A percentile compares a stretch with the other conserved stretches of the same genome.
These are phyloP conservation scores for Malthinus flaveolus DNA, from an alignment of 2,888 invertebrate genomes.

Conservation along the genomic window DNA sequence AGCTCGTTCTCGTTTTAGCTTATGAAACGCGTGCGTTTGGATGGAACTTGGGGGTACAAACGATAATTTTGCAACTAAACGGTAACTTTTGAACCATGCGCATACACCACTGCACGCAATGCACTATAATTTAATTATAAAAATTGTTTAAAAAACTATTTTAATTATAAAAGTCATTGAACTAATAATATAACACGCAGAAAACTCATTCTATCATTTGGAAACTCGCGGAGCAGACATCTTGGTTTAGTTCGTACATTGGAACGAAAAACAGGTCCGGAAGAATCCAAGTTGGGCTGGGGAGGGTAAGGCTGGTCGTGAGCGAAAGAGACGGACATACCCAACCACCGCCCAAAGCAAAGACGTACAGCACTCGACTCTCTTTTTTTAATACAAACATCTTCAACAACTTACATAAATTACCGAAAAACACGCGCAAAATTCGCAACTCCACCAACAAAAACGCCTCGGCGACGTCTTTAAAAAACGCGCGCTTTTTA, in stretches of 20 bases:
- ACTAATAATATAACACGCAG: constrained; percentile 42
- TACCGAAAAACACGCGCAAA: neutral
- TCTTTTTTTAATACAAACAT: constrained; percentile 6
- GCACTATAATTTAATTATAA: constrained; percentile 23
- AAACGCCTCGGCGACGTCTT: neutral
- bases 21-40: constrained; percentile 27
- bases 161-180: constrained; percentile 37
- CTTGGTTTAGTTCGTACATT: constrained; percentile 54
- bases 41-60: constrained; percentile 25
- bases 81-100: constrained; percentile 26
- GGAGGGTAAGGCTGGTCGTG: constrained; percentile 50
- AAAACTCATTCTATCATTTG: constrained; percentile 49
- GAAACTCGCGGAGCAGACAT: constrained; percentile 52
- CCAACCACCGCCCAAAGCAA: constrained; percentile 33
- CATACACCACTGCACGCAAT: constrained; percentile 26
- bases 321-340: constrained; percentile 38
- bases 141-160: constrained; percentile 26
- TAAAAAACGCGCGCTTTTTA: neutral
- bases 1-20: constrained; percentile 12
- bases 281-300: constrained; percentile 51
- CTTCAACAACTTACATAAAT: neutral
- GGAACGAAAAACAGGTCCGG: constrained; percentile 56
- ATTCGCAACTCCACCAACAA: neutral
- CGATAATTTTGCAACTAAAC: constrained; percentile 27
- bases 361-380: constrained; percentile 36